phyloP scores from a whole-genome alignment of 2,113 vertebrate species.

The Petaurus breviceps region DNA sequence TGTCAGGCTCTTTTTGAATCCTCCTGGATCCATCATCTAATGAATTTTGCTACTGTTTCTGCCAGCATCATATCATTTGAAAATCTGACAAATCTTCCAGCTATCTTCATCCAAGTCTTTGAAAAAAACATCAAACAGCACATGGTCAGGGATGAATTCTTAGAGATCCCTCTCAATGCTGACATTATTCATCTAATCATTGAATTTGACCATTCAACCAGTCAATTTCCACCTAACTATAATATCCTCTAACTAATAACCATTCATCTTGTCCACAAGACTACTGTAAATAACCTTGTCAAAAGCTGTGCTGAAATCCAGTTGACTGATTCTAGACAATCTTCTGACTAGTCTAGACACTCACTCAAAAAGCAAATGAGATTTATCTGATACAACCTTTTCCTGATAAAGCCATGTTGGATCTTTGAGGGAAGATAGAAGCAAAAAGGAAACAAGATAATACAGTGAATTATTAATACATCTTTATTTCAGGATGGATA shows the following conservation, averaged over 20 bases:
- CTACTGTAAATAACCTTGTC: background rate
- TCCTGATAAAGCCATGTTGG: background rate
- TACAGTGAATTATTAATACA: too few relatives aligned
- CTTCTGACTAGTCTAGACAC: background rate
- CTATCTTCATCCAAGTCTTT: background rate
- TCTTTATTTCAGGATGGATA: background rate
- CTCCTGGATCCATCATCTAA: background rate
- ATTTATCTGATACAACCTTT: background rate
- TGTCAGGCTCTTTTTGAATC: background rate
- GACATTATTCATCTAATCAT: background rate
- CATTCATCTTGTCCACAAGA: background rate
- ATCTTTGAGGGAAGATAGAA: background rate
- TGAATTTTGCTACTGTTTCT: background rate
- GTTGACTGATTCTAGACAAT: background rate
- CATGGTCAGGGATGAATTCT: background rate
- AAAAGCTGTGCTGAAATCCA: background rate
- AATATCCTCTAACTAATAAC: background rate
- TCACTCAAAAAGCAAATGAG: background rate
- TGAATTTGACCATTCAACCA: background rate
- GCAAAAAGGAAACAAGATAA: background rate
- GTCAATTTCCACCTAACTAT: background rate
- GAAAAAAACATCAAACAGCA: background rate
- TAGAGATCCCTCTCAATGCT: background rate
- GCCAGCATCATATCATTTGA: background rate
- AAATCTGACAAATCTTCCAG: background rate